phyloP scores from a whole-genome alignment of 2,888 invertebrate species.

The Stramonita haemastoma region DNA sequence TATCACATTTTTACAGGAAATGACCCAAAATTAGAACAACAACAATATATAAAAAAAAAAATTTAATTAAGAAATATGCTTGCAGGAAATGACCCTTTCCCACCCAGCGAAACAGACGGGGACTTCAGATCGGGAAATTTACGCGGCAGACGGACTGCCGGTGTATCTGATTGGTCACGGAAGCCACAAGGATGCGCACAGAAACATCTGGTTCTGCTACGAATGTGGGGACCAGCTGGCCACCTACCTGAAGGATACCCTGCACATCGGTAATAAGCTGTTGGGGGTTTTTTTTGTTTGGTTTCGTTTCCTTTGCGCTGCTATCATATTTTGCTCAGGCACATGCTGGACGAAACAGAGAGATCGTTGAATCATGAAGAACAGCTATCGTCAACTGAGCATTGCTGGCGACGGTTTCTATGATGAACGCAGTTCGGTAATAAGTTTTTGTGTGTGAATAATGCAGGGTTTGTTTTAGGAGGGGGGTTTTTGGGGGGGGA shows the following conservation, averaged over 20 bases:
- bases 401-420: too few relatives aligned
- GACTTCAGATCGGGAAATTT: neutral
- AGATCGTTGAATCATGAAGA: too few relatives aligned
- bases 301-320: too few relatives aligned
- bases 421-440: too few relatives aligned
- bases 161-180: conserved; percentile 22
- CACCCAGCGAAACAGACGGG: conserved; percentile 1
- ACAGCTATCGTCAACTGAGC: too few relatives aligned
- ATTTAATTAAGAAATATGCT: neutral
- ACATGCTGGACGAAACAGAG: too few relatives aligned
- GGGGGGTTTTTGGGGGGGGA: too few relatives aligned
- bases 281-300: too few relatives aligned
- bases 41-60: neutral
- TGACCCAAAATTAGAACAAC: neutral
- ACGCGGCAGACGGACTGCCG: conserved; percentile 21
- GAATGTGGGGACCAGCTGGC: conserved; percentile 15
- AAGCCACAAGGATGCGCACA: neutral
- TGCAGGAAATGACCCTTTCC: conserved; percentile 11
- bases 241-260: neutral
- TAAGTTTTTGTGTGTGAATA: too few relatives aligned
- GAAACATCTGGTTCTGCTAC: conserved; percentile 26
- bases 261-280: neutral
- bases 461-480: too few relatives aligned
- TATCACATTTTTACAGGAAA: neutral
- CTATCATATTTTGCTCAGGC: too few relatives aligned